A percentile compares a stretch with the other conserved stretches of the same genome.
Evolutionary conservation across 2,888 invertebrate species (phyloP).

Genomic region (Myathropa florea): DNA sequence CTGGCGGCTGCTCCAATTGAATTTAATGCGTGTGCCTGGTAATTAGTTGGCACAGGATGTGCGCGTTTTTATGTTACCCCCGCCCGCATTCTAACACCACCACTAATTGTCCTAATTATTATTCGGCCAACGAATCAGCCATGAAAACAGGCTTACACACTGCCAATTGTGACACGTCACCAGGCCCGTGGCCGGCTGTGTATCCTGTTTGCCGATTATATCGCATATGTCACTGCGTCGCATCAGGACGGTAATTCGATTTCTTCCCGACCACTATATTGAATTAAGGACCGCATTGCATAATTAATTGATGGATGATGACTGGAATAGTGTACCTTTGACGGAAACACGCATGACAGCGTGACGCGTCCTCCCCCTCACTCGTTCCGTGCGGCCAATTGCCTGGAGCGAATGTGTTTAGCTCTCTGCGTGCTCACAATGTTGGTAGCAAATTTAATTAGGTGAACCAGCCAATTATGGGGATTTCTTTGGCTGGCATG

Average conservation of each 20-base stretch:
- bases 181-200: conserved; percentile 1
- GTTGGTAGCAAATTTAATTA: conserved; percentile 58
- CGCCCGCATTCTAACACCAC: conserved; percentile 39
- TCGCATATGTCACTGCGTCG: conserved; percentile 40
- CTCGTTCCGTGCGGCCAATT: not conserved
- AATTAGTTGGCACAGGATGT: conserved; percentile 58
- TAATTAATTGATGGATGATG: conserved; percentile 67
- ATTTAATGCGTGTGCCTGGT: conserved; percentile 52
- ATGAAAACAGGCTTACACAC: conserved; percentile 31
- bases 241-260: conserved; percentile 47
- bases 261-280: conserved; percentile 24
- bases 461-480: conserved; percentile 60
- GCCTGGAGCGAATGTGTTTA: not conserved
- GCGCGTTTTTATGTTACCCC: conserved; percentile 10
- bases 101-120: conserved; percentile 63
- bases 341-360: not conserved
- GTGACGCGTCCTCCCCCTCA: not conserved
- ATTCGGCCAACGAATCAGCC: conserved; percentile 54
- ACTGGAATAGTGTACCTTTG: conserved; percentile 33
- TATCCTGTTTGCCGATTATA: conserved; percentile 26
- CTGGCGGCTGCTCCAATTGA: conserved; percentile 47
- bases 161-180: conserved; percentile 27
- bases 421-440: conserved; percentile 27
- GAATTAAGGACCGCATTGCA: conserved; percentile 58
- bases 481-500: conserved; percentile 44